Evolutionary conservation across 2,888 invertebrate genomes (phyloP).

Genomic region (Thera obeliscata): DNA sequence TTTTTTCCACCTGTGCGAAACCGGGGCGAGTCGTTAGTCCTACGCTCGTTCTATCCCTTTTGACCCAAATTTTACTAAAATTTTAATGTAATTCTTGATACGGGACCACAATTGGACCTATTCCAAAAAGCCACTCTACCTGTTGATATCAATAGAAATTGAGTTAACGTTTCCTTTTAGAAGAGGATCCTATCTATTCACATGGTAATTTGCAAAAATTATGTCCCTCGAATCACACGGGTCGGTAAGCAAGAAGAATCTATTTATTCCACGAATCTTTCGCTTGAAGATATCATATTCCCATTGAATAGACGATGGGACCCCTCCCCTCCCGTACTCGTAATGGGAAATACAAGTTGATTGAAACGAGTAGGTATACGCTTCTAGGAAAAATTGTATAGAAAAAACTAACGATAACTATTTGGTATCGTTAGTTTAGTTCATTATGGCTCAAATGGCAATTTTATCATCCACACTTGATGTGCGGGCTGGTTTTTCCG

Average conservation of each 20-base stretch:
- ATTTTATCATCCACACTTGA: too few species aligned
- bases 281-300: conserved; percentile 7
- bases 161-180: conserved; percentile 9
- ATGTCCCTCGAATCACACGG: conserved; percentile 21
- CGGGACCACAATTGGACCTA: background rate
- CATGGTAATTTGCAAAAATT: conserved; percentile 20
- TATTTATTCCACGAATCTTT: conserved; percentile 26
- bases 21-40: too few species aligned
- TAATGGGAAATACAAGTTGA: conserved; percentile 5
- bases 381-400: too few species aligned
- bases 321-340: too few species aligned
- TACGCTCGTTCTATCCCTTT: too few species aligned
- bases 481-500: too few species aligned
- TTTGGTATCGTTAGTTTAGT: too few species aligned
- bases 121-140: conserved; percentile 11
- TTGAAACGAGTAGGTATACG: conserved; percentile 8
- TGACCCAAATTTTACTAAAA: too few species aligned
- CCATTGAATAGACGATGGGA: conserved; percentile 16
- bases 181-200: conserved; percentile 18
- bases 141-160: conserved; percentile 12
- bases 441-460: too few species aligned
- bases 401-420: background rate
- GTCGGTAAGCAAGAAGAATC: conserved; percentile 28
- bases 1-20: too few species aligned
- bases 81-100: background rate